Evolutionary conservation across 2,797 vertebrate genomes (phyloP).

Genomic region (Phrynocephalus forsythii): DNA sequence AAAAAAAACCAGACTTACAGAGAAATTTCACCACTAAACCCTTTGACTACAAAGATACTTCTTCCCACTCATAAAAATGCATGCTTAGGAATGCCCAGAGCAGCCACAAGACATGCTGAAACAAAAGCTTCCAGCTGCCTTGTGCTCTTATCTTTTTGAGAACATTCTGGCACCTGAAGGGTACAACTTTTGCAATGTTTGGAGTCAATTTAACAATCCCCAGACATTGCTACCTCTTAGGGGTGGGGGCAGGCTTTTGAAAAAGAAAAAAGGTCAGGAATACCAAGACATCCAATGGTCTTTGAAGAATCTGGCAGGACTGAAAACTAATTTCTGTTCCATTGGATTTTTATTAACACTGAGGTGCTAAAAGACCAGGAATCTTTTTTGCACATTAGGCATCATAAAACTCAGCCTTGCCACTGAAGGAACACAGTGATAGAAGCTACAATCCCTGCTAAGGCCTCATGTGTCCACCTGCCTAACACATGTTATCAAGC

Average conservation of each 20-base stretch:
- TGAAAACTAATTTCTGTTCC: not conserved
- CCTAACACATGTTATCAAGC: not conserved
- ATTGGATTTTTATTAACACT: not conserved
- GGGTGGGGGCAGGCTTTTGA: too few relatives aligned
- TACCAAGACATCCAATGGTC: too few relatives aligned
- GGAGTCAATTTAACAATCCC: not conserved
- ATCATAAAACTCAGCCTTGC: not conserved
- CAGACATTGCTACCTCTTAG: not conserved
- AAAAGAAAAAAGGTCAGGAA: too few relatives aligned
- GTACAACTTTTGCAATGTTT: not conserved
- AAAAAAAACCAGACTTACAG: not conserved
- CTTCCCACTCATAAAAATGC: too few relatives aligned
- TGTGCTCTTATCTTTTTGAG: not conserved
- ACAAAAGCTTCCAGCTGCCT: not conserved
- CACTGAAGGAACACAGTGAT: not conserved
- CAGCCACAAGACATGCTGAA: not conserved
- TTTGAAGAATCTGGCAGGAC: not conserved
- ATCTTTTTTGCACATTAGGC: not conserved
- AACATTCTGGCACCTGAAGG: not conserved
- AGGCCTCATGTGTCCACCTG: not conserved
- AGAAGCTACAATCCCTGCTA: not conserved
- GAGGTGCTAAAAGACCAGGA: not conserved
- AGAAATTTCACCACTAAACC: not conserved
- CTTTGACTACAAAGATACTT: not conserved
- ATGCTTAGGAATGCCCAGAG: not conserved